Conservation (phyloP, 2,113 vertebrate species). For the Sitta europaea region DNA sequence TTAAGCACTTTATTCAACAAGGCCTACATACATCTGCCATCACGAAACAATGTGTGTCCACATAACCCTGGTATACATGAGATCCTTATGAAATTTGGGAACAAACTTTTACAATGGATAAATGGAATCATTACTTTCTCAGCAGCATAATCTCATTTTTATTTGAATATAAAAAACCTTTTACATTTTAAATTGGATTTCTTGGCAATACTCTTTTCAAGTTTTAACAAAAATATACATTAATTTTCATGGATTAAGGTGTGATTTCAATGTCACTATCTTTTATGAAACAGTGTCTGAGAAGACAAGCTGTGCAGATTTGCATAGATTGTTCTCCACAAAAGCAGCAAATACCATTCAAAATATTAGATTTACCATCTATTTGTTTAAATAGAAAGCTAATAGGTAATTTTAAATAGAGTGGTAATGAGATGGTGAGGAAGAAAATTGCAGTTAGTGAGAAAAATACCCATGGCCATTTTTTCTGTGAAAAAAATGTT, state of each 20-base stretch:
- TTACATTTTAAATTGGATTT: not conserved
- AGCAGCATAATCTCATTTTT: not conserved
- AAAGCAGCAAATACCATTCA: not conserved
- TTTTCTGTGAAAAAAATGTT: too few relatives aligned
- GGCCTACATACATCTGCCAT: not conserved
- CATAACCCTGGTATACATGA: not conserved
- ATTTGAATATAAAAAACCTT: not conserved
- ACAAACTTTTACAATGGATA: not conserved
- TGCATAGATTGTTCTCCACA: not conserved
- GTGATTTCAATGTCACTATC: not conserved
- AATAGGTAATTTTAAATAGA: not conserved
- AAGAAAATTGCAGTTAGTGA: not conserved
- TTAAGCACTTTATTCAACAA: not conserved
- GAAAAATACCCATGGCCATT: not conserved
- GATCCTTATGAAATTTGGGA: not conserved
- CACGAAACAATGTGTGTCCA: not conserved
- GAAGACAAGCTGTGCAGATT: not conserved
- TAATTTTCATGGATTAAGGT: not conserved
- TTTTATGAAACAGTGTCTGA: not conserved
- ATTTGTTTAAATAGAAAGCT: not conserved
- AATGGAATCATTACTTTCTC: not conserved
- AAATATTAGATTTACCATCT: not conserved
- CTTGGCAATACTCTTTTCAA: not conserved
- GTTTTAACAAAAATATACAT: not conserved
- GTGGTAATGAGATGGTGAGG: not conserved